Evolutionary conservation across 1,140 invertebrate species (phyloP).

Genomic region (Fopius arisanus): DNA sequence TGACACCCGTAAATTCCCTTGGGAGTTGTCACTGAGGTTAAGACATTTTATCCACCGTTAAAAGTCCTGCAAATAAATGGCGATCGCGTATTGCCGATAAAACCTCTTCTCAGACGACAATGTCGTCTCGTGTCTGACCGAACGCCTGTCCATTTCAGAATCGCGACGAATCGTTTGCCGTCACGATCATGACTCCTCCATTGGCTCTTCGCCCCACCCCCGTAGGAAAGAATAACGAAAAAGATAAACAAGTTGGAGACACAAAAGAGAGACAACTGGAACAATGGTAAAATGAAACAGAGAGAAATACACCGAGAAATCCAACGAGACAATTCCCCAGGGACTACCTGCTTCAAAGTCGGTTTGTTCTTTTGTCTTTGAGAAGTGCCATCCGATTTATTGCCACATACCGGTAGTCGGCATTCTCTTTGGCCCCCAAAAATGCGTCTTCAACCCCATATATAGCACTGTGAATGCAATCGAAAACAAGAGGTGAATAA

Average conservation of each 20-base stretch:
- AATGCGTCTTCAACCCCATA: background rate
- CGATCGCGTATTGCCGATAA: slow-evolving; percentile 5
- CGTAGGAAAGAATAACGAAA: background rate
- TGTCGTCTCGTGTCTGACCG: background rate
- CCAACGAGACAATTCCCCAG: background rate
- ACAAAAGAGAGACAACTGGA: background rate
- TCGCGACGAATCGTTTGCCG: background rate
- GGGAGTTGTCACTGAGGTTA: background rate
- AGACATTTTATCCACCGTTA: background rate
- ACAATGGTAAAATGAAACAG: slow-evolving; percentile 9
- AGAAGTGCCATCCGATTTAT: slow-evolving; percentile 13
- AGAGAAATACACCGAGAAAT: slow-evolving; percentile 4
- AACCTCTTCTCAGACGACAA: background rate
- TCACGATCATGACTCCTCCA: slow-evolving; percentile 9
- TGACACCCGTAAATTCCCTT: background rate
- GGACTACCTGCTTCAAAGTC: background rate
- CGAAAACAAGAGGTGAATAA: background rate
- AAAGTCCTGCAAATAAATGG: background rate
- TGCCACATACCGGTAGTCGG: slow-evolving; percentile 6
- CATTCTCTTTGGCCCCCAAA: background rate
- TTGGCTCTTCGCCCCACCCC: background rate
- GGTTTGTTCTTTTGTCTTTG: background rate
- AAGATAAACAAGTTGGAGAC: background rate
- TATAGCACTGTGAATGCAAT: slow-evolving; percentile 4
- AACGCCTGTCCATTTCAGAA: background rate